These are phyloP conservation scores for Bradypodion pumilum DNA, from an alignment of 2,797 vertebrate species.

Conservation along the genomic window DNA sequence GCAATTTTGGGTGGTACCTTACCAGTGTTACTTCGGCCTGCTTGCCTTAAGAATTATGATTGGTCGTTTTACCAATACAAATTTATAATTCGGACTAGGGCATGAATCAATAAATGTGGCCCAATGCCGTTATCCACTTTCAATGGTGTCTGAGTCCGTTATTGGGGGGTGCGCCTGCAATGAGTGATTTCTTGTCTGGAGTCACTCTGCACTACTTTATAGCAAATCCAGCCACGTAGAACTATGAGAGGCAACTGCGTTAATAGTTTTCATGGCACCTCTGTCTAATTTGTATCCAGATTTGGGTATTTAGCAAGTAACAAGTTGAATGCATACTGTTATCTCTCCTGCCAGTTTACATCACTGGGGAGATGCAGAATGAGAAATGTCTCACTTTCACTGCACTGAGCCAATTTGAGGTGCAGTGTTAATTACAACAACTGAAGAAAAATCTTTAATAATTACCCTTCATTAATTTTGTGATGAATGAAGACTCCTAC, in stretches of 20 bases:
- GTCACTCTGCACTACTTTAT: neutral
- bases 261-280: constrained; percentile 15
- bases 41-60: too few species aligned
- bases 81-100: too few species aligned
- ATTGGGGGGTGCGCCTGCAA: too few species aligned
- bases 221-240: neutral
- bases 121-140: too few species aligned
- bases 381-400: constrained; percentile 45
- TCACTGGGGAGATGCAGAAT: constrained; percentile 1
- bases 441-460: constrained; percentile 48
- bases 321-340: constrained; percentile 23
- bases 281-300: constrained; percentile 45
- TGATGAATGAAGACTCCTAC: constrained; percentile 53
- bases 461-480: constrained; percentile 40
- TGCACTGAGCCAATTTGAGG: constrained; percentile 28
- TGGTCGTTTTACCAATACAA: too few species aligned
- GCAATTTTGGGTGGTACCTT: too few species aligned
- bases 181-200: constrained; percentile 23
- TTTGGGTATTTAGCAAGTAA: constrained; percentile 38
- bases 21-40: too few species aligned
- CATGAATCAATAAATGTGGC: too few species aligned
- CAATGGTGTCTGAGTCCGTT: too few species aligned
- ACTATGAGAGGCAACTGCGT: constrained; percentile 32
- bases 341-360: constrained; percentile 29
- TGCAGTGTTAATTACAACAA: constrained; percentile 41